phyloP scores from a whole-genome alignment of 2,888 invertebrate species.

The Cheilosia urbana region DNA sequence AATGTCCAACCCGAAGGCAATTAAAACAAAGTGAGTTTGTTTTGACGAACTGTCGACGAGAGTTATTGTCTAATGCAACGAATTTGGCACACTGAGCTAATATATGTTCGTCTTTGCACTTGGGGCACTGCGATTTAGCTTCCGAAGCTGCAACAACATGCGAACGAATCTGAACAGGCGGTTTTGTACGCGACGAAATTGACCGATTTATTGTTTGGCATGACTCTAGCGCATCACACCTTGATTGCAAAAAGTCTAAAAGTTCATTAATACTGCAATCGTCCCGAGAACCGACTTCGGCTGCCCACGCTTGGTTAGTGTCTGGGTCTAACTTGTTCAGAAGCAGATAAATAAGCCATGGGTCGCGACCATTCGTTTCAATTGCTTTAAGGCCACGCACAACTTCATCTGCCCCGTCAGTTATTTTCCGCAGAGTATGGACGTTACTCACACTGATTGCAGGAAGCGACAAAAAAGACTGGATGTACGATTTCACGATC shows the following conservation, averaged over 20 bases:
- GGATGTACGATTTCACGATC: conserved; percentile 6
- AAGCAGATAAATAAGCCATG: conserved; percentile 9
- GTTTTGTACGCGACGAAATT: no score
- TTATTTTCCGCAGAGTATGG: conserved; percentile 1
- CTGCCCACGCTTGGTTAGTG: not conserved
- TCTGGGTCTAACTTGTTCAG: conserved; percentile 7
- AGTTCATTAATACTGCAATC: no score
- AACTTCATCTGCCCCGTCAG: conserved; percentile 20
- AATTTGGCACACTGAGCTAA: not conserved
- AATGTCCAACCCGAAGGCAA: conserved; percentile 7
- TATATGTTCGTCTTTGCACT: no score
- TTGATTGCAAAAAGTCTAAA: not conserved
- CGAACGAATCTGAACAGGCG: no score
- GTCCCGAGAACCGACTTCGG: no score
- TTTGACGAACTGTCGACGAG: not conserved
- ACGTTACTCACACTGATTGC: not conserved
- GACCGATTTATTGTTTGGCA: no score
- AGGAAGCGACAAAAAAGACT: conserved; percentile 7
- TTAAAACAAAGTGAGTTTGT: conserved; percentile 2
- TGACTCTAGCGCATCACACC: conserved; percentile 1
- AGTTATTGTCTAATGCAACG: no score
- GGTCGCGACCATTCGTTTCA: not conserved
- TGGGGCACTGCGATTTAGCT: no score
- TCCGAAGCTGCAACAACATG: no score
- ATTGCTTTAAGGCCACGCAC: not conserved